These are phyloP conservation scores for Motacilla tschutschensis DNA, from an alignment of 2,113 vertebrate genomes.

Conservation along the genomic window DNA sequence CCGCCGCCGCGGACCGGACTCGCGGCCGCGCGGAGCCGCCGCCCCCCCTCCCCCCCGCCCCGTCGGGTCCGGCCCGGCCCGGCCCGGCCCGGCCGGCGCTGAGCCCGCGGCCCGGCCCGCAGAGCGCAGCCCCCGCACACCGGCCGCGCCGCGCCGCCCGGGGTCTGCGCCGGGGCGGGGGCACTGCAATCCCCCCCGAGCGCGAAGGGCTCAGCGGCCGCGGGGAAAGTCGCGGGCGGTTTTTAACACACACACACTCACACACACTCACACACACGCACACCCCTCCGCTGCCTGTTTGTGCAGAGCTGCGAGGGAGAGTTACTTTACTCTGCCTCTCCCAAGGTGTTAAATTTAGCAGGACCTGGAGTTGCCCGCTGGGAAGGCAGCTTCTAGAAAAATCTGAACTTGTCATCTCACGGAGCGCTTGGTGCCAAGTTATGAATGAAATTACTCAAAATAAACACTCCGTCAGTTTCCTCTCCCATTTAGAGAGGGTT, in stretches of 20 bases:
- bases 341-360: neutral
- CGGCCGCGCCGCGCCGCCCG: neutral
- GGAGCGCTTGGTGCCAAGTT: neutral
- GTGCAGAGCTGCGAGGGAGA: neutral
- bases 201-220: neutral
- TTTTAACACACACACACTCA: neutral
- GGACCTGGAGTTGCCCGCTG: neutral
- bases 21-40: conserved; percentile 40
- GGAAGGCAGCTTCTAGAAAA: conserved; percentile 36
- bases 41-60: neutral
- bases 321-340: neutral
- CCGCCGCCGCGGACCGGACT: conserved; percentile 39
- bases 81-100: too few relatives aligned
- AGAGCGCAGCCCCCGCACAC: neutral
- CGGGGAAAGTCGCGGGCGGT: neutral
- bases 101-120: too few relatives aligned
- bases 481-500: neutral
- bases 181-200: neutral
- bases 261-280: neutral
- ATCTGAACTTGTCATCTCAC: neutral
- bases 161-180: neutral
- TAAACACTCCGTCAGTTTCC: neutral
- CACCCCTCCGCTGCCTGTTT: neutral
- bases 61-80: too few relatives aligned
- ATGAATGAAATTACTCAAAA: neutral